Evolutionary conservation across 2,797 vertebrate species (phyloP), one percentile per base, ranked within the genome.

Genomic region (Mus minutoides): DNA sequence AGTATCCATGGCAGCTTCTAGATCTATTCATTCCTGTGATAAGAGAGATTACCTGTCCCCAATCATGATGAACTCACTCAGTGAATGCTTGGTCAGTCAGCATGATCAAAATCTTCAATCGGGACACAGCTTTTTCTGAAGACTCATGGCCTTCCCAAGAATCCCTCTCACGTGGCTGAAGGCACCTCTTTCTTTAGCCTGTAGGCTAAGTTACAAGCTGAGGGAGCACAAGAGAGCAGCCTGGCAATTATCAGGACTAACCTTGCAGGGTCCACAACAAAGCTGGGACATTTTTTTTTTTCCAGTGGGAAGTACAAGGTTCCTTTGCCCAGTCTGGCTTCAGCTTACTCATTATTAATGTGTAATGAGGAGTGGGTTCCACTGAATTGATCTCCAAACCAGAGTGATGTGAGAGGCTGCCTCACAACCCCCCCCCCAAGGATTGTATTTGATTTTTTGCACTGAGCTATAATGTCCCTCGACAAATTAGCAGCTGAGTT

Each of bases 381-480:
- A 93, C 92, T 80, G 96, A 98, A 98, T 98, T 96, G 97, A 98
- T 98, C 96, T 97, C 84, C 92, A 97, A 94, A 96, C 93, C 94
- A 97, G 43, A 3, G 56, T 29, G 95, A 94, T 64, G 31, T 91
- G 97, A 21, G 69, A n/a, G 78, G 94, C 92, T 95, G 92, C 76
- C 80, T 80, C 49, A 97, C 91, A 94, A 96, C 86, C 10, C 69
- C 26, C 62, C 64, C 64, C 93, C 96, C 94, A 64, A 86, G 49
- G 84, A 93, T 88, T 96, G 64, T 40, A 62, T 80, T 90, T 89
- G 91, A 88, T 90, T 90, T 77, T 77, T 77, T 94, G 9, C 97
- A 80, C 91, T 94, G 96, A 98, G 97, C 88, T 69, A 94, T 97
- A 97, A 98, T 97, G 95, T 96, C 84, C 79, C 76, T 94, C 78